A percentile compares a stretch with the other conserved stretches of the same genome.
Conservation (phyloP, 1,140 invertebrate species). For the Drosophila subpulchrella region DNA sequence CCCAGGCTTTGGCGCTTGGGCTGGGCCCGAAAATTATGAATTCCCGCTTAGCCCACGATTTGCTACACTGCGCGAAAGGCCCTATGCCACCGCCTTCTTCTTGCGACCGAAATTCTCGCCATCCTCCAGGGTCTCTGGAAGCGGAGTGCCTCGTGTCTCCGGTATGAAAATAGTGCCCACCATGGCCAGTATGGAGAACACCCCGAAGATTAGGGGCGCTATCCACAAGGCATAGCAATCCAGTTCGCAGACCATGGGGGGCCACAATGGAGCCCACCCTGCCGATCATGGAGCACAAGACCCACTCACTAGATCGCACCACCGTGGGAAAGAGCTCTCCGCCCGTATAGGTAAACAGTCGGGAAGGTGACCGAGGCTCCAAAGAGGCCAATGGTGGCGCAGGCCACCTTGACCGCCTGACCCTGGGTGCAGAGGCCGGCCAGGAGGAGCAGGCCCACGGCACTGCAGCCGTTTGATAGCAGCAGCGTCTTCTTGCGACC, state of each 20-base stretch:
- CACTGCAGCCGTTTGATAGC: conserved; percentile 87
- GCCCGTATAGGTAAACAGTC: conserved; percentile 86
- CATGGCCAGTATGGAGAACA: conserved; percentile 87
- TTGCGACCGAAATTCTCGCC: conserved; percentile 90
- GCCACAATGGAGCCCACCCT: conserved; percentile 86
- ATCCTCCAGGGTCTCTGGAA: conserved; percentile 92
- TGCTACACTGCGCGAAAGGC: conserved; percentile 16
- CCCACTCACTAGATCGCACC: conserved; percentile 86
- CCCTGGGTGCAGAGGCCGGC: conserved; percentile 84
- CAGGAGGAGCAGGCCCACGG: conserved; percentile 87
- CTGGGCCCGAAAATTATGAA: not conserved
- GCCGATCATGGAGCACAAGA: conserved; percentile 86
- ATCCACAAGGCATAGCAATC: conserved; percentile 85
- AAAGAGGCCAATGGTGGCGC: conserved; percentile 66
- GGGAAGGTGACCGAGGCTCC: conserved; percentile 86
- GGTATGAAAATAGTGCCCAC: conserved; percentile 88
- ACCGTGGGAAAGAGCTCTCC: conserved; percentile 87
- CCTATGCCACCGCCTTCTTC: conserved; percentile 28
- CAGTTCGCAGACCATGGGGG: conserved; percentile 85
- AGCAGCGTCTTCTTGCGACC: conserved; percentile 89
- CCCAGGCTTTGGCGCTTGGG: not conserved
- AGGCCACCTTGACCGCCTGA: conserved; percentile 15
- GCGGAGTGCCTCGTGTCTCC: conserved; percentile 89
- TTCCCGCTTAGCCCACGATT: not conserved
- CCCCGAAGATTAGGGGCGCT: conserved; percentile 89